Evolutionary conservation across 1,140 invertebrate species (phyloP).

Genomic region (Nephila pilipes): DNA sequence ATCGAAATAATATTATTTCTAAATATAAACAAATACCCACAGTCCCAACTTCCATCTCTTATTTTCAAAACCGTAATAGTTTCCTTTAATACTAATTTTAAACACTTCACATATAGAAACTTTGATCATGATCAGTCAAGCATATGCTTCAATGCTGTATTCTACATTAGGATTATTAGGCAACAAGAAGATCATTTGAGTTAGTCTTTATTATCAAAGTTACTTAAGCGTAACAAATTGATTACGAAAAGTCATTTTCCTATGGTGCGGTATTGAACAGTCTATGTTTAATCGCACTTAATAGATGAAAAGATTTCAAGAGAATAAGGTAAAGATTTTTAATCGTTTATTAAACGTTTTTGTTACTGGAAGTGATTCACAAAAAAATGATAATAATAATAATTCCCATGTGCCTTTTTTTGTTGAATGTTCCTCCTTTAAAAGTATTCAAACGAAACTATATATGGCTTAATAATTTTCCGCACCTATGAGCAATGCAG

Average conservation of each 20-base stretch:
- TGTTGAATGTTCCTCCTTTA: too few relatives aligned
- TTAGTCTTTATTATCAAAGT: not conserved
- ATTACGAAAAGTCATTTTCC: not conserved
- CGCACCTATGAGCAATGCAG: too few relatives aligned
- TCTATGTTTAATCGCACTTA: too few relatives aligned
- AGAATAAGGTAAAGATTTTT: too few relatives aligned
- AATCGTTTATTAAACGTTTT: too few relatives aligned
- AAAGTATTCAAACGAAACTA: too few relatives aligned
- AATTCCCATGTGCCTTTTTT: too few relatives aligned
- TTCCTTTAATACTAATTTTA: not conserved
- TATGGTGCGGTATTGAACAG: too few relatives aligned
- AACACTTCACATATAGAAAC: not conserved
- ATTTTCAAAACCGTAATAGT: not conserved
- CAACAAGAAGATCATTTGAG: not conserved
- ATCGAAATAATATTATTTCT: not conserved
- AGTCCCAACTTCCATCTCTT: not conserved
- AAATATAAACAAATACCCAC: not conserved
- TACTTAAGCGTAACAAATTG: constrained; percentile 3
- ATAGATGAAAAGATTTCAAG: too few relatives aligned
- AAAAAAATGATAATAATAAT: too few relatives aligned
- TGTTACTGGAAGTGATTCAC: too few relatives aligned
- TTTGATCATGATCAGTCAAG: not conserved
- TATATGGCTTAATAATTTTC: too few relatives aligned
- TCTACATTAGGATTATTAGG: not conserved
- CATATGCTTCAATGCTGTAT: not conserved